phyloP scores from a whole-genome alignment of 2,797 vertebrate genomes.

The Channa striata region DNA sequence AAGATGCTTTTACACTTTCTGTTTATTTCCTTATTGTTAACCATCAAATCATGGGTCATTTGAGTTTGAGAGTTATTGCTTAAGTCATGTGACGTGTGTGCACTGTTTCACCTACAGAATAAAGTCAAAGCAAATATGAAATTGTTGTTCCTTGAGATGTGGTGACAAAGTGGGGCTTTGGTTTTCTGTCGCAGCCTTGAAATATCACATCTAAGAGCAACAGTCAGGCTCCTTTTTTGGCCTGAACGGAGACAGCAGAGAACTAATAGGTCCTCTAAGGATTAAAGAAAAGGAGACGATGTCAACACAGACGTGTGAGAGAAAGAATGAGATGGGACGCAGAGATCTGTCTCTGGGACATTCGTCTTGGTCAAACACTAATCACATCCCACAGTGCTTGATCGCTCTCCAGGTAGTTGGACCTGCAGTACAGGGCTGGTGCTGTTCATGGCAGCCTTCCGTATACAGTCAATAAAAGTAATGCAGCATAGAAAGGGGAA shows the following conservation, averaged over 20 bases:
- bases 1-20: no score
- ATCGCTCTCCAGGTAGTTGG: conserved; percentile 26
- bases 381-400: background rate
- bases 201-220: conserved; percentile 14
- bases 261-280: conserved; percentile 2
- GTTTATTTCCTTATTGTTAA: no score
- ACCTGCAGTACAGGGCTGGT: background rate
- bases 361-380: conserved; percentile 16
- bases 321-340: background rate
- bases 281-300: conserved; percentile 17
- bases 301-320: background rate
- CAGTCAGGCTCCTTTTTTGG: conserved; percentile 16
- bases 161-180: conserved; percentile 24
- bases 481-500: conserved; percentile 38
- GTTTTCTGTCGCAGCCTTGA: conserved; percentile 41
- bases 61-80: no score
- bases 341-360: conserved; percentile 7
- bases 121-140: background rate
- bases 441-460: conserved; percentile 10
- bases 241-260: conserved; percentile 2
- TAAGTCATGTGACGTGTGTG: no score
- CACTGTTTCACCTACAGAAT: background rate
- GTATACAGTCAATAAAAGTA: conserved; percentile 52
- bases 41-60: no score
- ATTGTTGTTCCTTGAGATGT: background rate